Base-by-base conservation (phyloP, 1,140 invertebrate genomes). In the Drosophila neocordata region DNA sequence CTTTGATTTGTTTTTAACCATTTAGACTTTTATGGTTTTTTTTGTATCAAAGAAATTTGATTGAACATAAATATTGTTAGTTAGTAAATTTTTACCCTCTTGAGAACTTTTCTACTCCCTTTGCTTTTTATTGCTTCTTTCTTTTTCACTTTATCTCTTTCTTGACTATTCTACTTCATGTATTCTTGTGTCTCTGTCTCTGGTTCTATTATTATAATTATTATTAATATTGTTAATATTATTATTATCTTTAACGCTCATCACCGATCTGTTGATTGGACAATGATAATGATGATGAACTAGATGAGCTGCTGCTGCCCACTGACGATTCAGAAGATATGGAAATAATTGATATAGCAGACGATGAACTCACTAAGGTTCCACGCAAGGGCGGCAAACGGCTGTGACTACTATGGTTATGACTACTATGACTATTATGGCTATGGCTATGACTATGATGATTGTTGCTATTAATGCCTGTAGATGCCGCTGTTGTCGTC, bases 241-340 rank as follows among this genome's bases (percentile, higher is more conserved):
- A 11, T 55, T 31, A 27, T 13, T 53, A 57, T 41, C 52, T 52
- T 59, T 65, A 72, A 58, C 58, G 67, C 56, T 78, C 69, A 20
- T 79, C 76, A 35, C 68, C 73, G 20, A 44, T 76, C 4, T 67
- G 56, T 13, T 67, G 63, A 52, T 65, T 69, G 18, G 80, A 71
- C 35, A 75, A 73, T 7, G 78, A 77, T 6, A 89, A 79, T 52
- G 84, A 65, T n/a, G 81, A 79, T 34, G 89, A 89, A 20, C 79
- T 73, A 38, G 76, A 82, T 15, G 72, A 75, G 57, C 72, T 75
- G 52, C 72, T 75, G 64, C 83, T 84, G 68, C 63, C 89, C 48
- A 91, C 81, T 62, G 89, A 91, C 53, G 89, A 91, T 56, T 91
- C 89, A 44, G 89, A 91, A 20, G 89, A 91, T 91, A 91, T 91